phyloP scores from a whole-genome alignment of 2,113 vertebrate genomes.

The human region GRCh38 chr16:53732501-53733000 shows the following conservation, averaged over 20 bases:
- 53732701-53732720: conserved; percentile 77
- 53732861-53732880: background rate
- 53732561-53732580: conserved; percentile 82
- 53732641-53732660: conserved; percentile 85
- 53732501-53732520: conserved; percentile 49
- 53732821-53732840: conserved; percentile 40
- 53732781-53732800: conserved; percentile 79
- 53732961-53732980: background rate
- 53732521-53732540: conserved; percentile 77
- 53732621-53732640: conserved; percentile 79
- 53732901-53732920: background rate
- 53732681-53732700: conserved; percentile 82
- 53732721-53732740: conserved; percentile 19
- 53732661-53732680: conserved; percentile 79
- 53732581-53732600: conserved; percentile 79
- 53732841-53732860: background rate
- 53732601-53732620: conserved; percentile 83
- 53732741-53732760: conserved; percentile 15
- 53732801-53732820: conserved; percentile 75
- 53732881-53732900: background rate
- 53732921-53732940: background rate
- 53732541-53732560: conserved; percentile 76
- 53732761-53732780: conserved; percentile 78
- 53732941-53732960: background rate
- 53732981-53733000: background rate